Base-by-base conservation (phyloP, 2,888 invertebrate species). In the Ophion slaviceki region DNA sequence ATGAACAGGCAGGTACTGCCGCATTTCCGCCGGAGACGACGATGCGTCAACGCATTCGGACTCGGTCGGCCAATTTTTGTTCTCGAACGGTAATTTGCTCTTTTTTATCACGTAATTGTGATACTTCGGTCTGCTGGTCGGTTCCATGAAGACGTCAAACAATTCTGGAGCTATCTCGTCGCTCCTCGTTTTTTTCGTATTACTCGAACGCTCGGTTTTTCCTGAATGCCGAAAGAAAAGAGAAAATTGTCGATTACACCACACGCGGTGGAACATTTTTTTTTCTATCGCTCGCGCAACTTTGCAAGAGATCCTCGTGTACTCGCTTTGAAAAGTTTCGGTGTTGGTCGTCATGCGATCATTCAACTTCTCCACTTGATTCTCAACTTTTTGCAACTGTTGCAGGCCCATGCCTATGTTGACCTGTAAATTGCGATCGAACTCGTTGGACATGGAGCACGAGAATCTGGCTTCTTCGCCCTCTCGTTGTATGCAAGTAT, bases 1-100 rank as follows among this genome's bases (percentile, higher is more conserved):
- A 94, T 96, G 97, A 20, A 96, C 95, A 17, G 96, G 96, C 76
- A 96, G 95, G 87, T 96, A 92, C 82, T 89, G 88, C 53, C 89
- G 90, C 17, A 88, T 88, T 67, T 91, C 89, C 11, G 80, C 77
- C 5, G 87, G 36, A 36, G 88, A 81, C 36, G 88, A 80, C 70
- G 87, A 86, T 62, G 88, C 88, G 20, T 83, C 89, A 64, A 89
- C 87, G 78, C 92, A 92, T 28, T 90, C 89, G 11, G 86, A 84
- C 40, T 89, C 80, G 47, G 86, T 88, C n/a, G 91, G 90, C 92
- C 92, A 92, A 79, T 87, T 84, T 79, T 89, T 82, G 17, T 87
- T 85, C 78, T 91, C 89, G 85, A 91, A 90, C 28, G 88, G 78
- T 57, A 88, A 86, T 28, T 79, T 87, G 68, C 88, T 88, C 68